These are phyloP conservation scores for Gymnodraco acuticeps DNA, from an alignment of 2,797 vertebrate species.

Conservation along the genomic window DNA sequence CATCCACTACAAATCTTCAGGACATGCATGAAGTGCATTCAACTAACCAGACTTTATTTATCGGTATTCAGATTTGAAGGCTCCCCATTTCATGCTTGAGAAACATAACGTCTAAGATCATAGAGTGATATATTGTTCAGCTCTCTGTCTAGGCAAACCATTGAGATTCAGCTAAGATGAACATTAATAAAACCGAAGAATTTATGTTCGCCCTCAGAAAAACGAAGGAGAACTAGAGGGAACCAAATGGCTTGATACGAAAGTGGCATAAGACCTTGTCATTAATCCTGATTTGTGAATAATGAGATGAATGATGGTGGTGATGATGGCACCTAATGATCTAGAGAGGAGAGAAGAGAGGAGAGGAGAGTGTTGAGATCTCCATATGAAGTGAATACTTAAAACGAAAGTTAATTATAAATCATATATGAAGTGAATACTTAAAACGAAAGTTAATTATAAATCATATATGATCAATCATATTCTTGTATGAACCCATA, in stretches of 20 bases:
- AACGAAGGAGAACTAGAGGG: not conserved
- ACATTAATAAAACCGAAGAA: slow-evolving; percentile 14
- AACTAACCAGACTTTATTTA: not conserved
- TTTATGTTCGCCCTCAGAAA: slow-evolving; percentile 2
- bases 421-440: too few species aligned
- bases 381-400: too few species aligned
- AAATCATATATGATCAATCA: too few species aligned
- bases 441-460: too few species aligned
- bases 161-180: slow-evolving; percentile 5
- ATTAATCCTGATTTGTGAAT: slow-evolving; percentile 39
- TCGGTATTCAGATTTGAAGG: not conserved
- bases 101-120: not conserved
- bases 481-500: too few species aligned
- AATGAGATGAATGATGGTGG: slow-evolving; percentile 26
- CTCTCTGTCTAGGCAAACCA: slow-evolving; percentile 12
- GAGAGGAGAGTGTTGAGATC: too few species aligned
- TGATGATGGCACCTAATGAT: slow-evolving; percentile 1
- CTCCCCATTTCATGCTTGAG: slow-evolving; percentile 37
- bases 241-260: slow-evolving; percentile 23
- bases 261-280: slow-evolving; percentile 14
- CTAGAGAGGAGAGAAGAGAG: not conserved
- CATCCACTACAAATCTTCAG: not conserved
- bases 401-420: too few species aligned
- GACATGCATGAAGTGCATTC: not conserved
- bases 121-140: not conserved